Conservation (phyloP, 30 jellyfish, hydroid and myxozoan species). For the Sanderia malayensis region DNA sequence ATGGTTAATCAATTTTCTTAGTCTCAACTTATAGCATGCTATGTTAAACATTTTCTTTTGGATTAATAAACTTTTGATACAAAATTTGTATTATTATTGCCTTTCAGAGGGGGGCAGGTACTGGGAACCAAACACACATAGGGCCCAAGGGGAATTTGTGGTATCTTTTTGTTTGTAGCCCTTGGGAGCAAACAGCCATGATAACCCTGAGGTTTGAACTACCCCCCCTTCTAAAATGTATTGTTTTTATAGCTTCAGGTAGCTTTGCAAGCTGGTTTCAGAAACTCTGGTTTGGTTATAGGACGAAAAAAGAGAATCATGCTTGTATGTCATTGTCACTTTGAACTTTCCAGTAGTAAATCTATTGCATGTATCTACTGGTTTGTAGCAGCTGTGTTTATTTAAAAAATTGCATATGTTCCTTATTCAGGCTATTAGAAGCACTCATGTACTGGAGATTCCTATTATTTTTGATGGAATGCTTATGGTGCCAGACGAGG, state of each 20-base stretch:
- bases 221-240: too few relatives aligned
- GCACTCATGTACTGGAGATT: slow-evolving; percentile 88
- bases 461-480: slow-evolving; percentile 63
- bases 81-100: too few relatives aligned
- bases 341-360: slow-evolving; percentile 2
- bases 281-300: slow-evolving; percentile 94
- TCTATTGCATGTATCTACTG: not conserved
- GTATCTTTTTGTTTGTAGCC: too few relatives aligned
- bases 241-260: slow-evolving; percentile 66
- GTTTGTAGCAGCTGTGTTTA: not conserved
- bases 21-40: too few relatives aligned
- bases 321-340: slow-evolving; percentile 65
- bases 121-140: too few relatives aligned
- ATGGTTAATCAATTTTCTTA: too few relatives aligned
- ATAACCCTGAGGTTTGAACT: too few relatives aligned
- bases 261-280: slow-evolving; percentile 90
- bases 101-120: too few relatives aligned
- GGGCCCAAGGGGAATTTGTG: too few relatives aligned
- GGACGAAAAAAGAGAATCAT: slow-evolving; percentile 86
- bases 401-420: not conserved
- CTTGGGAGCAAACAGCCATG: too few relatives aligned
- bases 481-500: slow-evolving; percentile 81
- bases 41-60: too few relatives aligned
- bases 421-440: slow-evolving; percentile 77
- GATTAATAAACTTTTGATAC: too few relatives aligned